Evolutionary conservation across 1,140 invertebrate genomes (phyloP).

Genomic region (Sminthurides bifidus): DNA sequence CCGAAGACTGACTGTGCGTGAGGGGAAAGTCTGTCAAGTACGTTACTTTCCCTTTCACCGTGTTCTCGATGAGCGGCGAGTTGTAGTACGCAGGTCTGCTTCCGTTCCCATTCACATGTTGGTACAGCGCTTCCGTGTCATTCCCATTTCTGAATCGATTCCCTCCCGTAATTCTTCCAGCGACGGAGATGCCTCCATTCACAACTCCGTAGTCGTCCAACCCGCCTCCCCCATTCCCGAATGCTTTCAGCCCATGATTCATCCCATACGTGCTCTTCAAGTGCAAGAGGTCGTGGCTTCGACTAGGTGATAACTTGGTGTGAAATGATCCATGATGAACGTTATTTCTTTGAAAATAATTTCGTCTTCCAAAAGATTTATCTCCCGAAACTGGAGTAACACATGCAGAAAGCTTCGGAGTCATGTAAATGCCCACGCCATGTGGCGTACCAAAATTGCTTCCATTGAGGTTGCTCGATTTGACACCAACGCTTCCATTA

Average conservation of each 20-base stretch:
- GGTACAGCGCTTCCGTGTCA: background rate
- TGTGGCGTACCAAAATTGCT: too few relatives aligned
- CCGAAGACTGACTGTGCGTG: conserved; percentile 22
- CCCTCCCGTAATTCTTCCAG: background rate
- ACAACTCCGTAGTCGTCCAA: conserved; percentile 13
- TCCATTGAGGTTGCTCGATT: too few relatives aligned
- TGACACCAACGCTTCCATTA: too few relatives aligned
- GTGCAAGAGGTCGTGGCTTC: conserved; percentile 28
- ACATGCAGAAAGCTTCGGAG: background rate
- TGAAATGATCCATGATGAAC: conserved; percentile 30
- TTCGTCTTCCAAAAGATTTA: conserved; percentile 21
- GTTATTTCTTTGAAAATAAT: conserved; percentile 28
- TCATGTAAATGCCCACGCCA: conserved; percentile 3
- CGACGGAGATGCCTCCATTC: background rate
- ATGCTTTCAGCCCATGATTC: conserved; percentile 12
- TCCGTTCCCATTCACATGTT: conserved; percentile 2
- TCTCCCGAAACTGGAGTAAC: background rate
- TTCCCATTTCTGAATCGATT: background rate
- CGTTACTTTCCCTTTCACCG: conserved; percentile 27
- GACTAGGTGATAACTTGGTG: conserved; percentile 24
- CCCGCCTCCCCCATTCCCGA: conserved; percentile 1
- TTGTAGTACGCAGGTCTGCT: background rate
- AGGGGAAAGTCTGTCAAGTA: conserved; percentile 30
- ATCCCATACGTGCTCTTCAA: conserved; percentile 25
- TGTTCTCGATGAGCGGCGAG: conserved; percentile 24